These are phyloP conservation scores for Apomyelois bistriatella DNA, from an alignment of 2,888 invertebrate species.

Conservation along the genomic window DNA sequence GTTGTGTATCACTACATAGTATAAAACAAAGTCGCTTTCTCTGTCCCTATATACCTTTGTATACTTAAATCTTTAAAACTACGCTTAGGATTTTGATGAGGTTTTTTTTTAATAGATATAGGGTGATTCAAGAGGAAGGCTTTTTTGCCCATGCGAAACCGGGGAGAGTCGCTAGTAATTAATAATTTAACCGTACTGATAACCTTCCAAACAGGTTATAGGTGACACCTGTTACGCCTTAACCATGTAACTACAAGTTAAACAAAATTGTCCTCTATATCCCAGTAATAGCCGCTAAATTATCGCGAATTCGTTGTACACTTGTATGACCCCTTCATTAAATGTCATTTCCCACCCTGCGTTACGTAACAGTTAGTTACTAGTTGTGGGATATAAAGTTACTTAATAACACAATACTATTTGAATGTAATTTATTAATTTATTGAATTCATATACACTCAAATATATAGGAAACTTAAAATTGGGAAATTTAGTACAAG, in stretches of 20 bases:
- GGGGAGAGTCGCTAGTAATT: background rate
- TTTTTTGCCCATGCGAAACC: too few species aligned
- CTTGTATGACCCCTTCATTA: background rate
- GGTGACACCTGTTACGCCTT: background rate
- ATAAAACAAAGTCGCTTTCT: too few species aligned
- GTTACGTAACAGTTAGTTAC: background rate
- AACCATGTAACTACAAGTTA: background rate
- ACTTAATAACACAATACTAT: background rate
- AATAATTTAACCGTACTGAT: conserved; percentile 15
- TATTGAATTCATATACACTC: too few species aligned
- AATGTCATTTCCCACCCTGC: background rate
- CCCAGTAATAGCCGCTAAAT: background rate
- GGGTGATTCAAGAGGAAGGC: too few species aligned
- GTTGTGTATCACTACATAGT: too few species aligned
- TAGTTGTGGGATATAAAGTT: background rate
- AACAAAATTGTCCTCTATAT: background rate
- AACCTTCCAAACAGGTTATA: conserved; percentile 3
- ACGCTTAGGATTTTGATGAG: too few species aligned
- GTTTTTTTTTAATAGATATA: too few species aligned
- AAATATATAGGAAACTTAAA: too few species aligned
- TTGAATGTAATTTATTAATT: background rate
- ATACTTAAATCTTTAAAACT: too few species aligned
- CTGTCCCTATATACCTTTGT: too few species aligned
- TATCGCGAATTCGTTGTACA: background rate
- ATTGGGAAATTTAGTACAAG: too few species aligned